Percentiles rank a stretch among this genome's conserved stretches.
These are phyloP conservation scores for Sphaeramia orbicularis DNA, from an alignment of 2,797 vertebrate species.

Conservation along the genomic window DNA sequence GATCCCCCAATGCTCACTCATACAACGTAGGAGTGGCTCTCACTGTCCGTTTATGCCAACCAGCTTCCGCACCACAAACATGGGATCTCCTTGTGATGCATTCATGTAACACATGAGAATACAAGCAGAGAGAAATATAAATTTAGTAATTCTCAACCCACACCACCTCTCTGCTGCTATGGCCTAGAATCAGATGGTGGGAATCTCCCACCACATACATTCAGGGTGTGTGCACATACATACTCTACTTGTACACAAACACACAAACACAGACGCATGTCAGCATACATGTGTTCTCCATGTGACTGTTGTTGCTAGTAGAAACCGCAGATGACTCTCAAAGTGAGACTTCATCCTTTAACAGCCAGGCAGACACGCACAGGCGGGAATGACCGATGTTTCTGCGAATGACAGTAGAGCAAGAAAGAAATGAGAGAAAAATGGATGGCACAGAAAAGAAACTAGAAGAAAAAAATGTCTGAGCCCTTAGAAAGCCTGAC, in stretches of 20 bases:
- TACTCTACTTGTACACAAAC: constrained; percentile 10
- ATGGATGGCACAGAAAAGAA: constrained; percentile 26
- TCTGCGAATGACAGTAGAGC: constrained; percentile 43
- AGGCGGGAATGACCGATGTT: constrained; percentile 39
- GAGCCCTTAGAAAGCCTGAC: constrained; percentile 36
- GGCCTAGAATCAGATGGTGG: constrained; percentile 39
- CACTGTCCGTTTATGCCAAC: constrained; percentile 21
- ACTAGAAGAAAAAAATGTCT: constrained; percentile 24
- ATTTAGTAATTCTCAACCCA: constrained; percentile 49
- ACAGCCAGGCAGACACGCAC: constrained; percentile 28
- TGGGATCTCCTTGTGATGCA: constrained; percentile 44
- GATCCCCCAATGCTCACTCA: constrained; percentile 34
- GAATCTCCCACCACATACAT: constrained; percentile 25
- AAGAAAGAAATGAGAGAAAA: constrained; percentile 20
- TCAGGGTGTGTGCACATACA: background rate
- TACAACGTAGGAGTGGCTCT: constrained; percentile 13
- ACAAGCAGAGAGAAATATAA: constrained; percentile 16
- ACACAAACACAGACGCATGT: constrained; percentile 8
- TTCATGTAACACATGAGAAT: constrained; percentile 23
- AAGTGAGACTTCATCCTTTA: constrained; percentile 49
- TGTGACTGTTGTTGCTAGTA: constrained; percentile 33
- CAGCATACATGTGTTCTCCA: constrained; percentile 15
- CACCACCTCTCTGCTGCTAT: constrained; percentile 45
- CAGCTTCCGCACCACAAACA: constrained; percentile 51
- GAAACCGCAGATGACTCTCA: constrained; percentile 40